phyloP scores from a whole-genome alignment of 2,113 vertebrate species.

The Hipposideros armiger region DNA sequence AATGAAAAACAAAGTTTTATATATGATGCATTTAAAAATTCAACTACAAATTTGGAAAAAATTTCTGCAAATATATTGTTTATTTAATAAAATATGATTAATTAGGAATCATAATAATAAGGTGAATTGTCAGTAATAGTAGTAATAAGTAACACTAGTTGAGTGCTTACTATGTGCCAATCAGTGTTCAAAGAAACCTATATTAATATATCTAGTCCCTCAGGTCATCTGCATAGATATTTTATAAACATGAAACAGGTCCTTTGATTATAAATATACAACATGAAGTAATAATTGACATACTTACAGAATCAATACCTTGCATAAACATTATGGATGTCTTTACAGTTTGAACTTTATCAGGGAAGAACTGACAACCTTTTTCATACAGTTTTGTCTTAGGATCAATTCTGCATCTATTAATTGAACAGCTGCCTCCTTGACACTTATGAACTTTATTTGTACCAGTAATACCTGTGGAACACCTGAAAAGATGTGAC shows the following conservation, averaged over 20 bases:
- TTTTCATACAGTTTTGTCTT: conserved; percentile 77
- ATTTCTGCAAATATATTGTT: neutral
- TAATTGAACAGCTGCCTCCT: conserved; percentile 53
- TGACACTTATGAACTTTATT: conserved; percentile 60
- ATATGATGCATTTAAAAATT: neutral
- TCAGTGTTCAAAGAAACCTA: neutral
- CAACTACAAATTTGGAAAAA: neutral
- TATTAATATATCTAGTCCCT: neutral
- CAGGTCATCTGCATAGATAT: neutral
- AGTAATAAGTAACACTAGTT: neutral
- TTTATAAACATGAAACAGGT: neutral
- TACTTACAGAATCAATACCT: conserved; percentile 83
- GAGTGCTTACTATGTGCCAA: neutral
- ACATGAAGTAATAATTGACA: neutral
- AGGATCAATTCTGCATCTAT: conserved; percentile 60
- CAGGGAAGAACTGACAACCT: conserved; percentile 81
- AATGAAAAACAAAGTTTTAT: conserved; percentile 25
- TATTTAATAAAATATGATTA: conserved; percentile 49
- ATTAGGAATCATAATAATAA: neutral
- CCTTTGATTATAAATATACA: neutral
- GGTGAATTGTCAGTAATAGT: neutral
- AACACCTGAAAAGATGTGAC: conserved; percentile 77
- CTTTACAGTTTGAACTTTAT: conserved; percentile 73
- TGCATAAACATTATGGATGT: conserved; percentile 85
- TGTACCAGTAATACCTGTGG: conserved; percentile 65